These are phyloP conservation scores for Pissodes strobi DNA, from an alignment of 1,140 invertebrate species.

Conservation along the genomic window DNA sequence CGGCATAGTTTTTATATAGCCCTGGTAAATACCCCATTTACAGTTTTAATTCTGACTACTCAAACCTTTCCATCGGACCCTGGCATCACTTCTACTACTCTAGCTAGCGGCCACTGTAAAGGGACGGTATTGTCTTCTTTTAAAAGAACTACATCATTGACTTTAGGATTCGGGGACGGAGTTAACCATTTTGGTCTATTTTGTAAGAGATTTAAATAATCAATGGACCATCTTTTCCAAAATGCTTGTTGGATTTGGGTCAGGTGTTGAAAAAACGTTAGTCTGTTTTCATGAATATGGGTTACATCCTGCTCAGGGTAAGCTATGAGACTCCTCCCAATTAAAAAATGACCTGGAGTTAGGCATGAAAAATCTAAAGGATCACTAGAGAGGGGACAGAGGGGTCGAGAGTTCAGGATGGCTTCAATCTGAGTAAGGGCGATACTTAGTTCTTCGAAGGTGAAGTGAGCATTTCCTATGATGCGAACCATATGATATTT, in stretches of 20 bases:
- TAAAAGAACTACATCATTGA: constrained; percentile 48
- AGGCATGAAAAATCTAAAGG: constrained; percentile 40
- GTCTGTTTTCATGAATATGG: constrained; percentile 27
- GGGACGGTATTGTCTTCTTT: constrained; percentile 53
- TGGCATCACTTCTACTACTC: too few species aligned
- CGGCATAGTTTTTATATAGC: too few species aligned
- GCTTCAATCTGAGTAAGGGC: too few species aligned
- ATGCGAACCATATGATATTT: too few species aligned
- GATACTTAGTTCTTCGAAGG: constrained; percentile 46
- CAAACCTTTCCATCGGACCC: too few species aligned
- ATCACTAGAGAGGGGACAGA: constrained; percentile 39
- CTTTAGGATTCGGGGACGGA: constrained; percentile 19
- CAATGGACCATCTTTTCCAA: constrained; percentile 40
- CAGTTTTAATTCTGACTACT: too few species aligned
- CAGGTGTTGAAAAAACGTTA: not conserved
- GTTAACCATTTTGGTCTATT: too few species aligned
- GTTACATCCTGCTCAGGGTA: constrained; percentile 32
- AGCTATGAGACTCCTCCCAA: constrained; percentile 45
- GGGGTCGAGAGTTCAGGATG: too few species aligned
- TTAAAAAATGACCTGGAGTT: constrained; percentile 55
- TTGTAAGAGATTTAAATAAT: constrained; percentile 41
- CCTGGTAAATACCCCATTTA: too few species aligned
- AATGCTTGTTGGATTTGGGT: too few species aligned
- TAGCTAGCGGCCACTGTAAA: too few species aligned
- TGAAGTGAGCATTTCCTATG: constrained; percentile 46